Base-by-base conservation (phyloP, 2,888 invertebrate genomes). In the Ormyrus rosae region DNA sequence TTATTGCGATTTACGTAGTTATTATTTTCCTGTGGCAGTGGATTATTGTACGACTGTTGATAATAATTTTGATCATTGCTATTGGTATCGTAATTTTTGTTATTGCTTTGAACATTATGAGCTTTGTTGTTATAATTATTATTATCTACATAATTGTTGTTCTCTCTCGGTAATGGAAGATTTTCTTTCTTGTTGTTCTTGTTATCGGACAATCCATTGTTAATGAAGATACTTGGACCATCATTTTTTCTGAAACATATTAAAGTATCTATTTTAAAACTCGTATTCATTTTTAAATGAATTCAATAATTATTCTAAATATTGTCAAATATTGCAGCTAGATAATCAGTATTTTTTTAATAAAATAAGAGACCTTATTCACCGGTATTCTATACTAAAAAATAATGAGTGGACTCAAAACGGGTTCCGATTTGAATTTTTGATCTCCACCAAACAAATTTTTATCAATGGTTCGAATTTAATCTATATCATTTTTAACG, bases 171-270 rank as follows among this genome's bases (percentile, higher is more conserved):
- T 11, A 69, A 11, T n/a, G 61, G 64, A 50, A 55, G 19, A 10
- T 19, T 67, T 9, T 67, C 9, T 7, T 74, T 61, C 51, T 55
- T 10, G 19, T 61, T 56, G 13, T 13, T 71, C 10, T 79, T 72
- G 9, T 61, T 72, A 0, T 67, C 70, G 5, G 75, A 73, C 34
- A 82, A 51, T 56, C 82, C 82, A 51, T 78, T 72, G 34, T 82
- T 82, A 6, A 82, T 71, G 5, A 78, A 74, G 5, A 55, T 60
- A n/a, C 80, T 77, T 50, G 80, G 51, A 8, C n/a, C 55, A 2
- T 82, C 65, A 34, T 73, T 48, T 9, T 53, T 67, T 55, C 82
- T 82, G 53, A 61, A 68, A 11, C 10, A 45, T 34, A 64, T 13
- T 53, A 65, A 55, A 51, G 5, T n/a, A 7, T 11, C 34, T 50